These are phyloP conservation scores for Caenorhabditis imperialis DNA, from an alignment of 2,888 invertebrate species.

Conservation along the genomic window DNA sequence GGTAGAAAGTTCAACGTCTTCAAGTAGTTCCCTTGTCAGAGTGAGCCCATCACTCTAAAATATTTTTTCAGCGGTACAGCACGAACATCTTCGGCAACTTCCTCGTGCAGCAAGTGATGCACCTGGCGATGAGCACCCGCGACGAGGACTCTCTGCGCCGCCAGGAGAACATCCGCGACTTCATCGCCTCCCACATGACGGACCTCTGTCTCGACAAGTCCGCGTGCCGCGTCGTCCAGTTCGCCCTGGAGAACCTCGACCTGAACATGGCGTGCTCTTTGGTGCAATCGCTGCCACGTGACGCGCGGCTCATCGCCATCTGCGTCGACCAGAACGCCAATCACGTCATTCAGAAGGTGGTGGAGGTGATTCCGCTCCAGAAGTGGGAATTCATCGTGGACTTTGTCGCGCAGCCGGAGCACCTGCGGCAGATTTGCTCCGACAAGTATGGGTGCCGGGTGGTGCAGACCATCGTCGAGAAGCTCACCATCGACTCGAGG, in stretches of 20 bases:
- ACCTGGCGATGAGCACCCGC: conserved; percentile 26
- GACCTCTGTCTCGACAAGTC: conserved; percentile 69
- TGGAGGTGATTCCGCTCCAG: conserved; percentile 21
- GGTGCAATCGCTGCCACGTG: conserved; percentile 34
- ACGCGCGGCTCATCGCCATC: conserved; percentile 57
- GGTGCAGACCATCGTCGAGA: conserved; percentile 63
- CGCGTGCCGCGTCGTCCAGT: conserved; percentile 74
- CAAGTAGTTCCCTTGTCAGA: too few relatives aligned
- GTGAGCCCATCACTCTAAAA: too few relatives aligned
- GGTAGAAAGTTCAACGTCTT: too few relatives aligned
- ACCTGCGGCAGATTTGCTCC: conserved; percentile 50
- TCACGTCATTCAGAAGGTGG: conserved; percentile 71
- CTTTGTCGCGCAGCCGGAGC: conserved; percentile 26
- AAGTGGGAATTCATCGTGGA: conserved; percentile 51
- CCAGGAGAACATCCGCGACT: conserved; percentile 25
- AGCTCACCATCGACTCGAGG: conserved; percentile 42
- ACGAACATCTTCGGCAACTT: conserved; percentile 68
- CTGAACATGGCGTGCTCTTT: conserved; percentile 7
- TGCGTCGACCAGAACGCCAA: conserved; percentile 72
- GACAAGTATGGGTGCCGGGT: conserved; percentile 69
- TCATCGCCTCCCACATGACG: conserved; percentile 48
- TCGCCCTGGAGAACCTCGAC: conserved; percentile 57
- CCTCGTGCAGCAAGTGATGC: conserved; percentile 64
- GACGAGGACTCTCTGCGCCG: conserved; percentile 18
- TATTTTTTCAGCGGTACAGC: conserved; percentile 34